These are phyloP conservation scores for Stramonita haemastoma DNA, from an alignment of 2,888 invertebrate species.

Conservation along the genomic window DNA sequence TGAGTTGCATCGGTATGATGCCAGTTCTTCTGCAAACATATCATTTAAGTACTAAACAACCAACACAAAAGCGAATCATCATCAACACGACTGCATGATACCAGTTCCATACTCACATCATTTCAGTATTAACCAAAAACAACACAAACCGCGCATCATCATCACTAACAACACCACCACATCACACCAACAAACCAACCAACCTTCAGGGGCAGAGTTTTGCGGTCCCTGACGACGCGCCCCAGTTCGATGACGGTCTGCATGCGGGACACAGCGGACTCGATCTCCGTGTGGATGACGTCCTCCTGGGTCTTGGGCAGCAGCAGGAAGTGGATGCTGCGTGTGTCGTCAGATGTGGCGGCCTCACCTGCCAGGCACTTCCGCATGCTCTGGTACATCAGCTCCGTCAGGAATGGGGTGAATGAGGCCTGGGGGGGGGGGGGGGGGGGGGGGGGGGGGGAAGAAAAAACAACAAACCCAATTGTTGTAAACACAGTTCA, in stretches of 20 bases:
- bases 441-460: too few species aligned
- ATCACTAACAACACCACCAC: not conserved
- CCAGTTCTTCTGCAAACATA: too few species aligned
- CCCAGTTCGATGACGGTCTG: slow-evolving; percentile 96
- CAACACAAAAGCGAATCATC: too few species aligned
- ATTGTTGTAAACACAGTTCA: too few species aligned
- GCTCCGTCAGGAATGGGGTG: slow-evolving; percentile 96
- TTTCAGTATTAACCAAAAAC: not conserved
- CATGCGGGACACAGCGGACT: slow-evolving; percentile 93
- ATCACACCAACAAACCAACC: not conserved
- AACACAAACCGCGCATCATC: not conserved
- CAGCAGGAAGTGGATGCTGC: slow-evolving; percentile 94
- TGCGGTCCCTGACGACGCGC: slow-evolving; percentile 92
- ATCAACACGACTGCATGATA: too few species aligned
- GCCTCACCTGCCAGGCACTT: slow-evolving; percentile 79
- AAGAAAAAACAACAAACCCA: too few species aligned
- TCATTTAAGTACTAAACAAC: too few species aligned
- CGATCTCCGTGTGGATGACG: slow-evolving; percentile 90
- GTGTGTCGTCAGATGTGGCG: slow-evolving; percentile 70
- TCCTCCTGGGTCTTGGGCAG: slow-evolving; percentile 85
- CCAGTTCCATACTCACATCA: too few species aligned
- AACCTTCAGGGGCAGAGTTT: slow-evolving; percentile 93
- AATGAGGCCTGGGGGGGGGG: slow-evolving; percentile 88
- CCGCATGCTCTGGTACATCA: slow-evolving; percentile 93
- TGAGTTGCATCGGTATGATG: too few species aligned